Percentiles rank a stretch among this genome's conserved stretches.
Evolutionary conservation across 2,888 invertebrate genomes (phyloP).

Genomic region (Eudasyphora cyanicolor): DNA sequence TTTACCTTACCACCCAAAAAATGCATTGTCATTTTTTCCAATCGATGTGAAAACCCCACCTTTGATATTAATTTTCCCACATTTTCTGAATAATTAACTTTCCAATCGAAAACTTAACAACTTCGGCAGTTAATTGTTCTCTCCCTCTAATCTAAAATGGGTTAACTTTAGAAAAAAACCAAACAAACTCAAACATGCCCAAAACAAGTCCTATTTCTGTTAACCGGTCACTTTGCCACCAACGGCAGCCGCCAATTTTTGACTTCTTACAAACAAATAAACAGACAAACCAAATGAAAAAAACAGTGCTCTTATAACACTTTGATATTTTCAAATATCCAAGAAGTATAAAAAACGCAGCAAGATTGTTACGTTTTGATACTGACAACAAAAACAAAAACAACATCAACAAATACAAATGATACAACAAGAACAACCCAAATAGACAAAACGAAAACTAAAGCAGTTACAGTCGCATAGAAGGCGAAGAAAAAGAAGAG

Average conservation of each 20-base stretch:
- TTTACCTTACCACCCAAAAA: too few relatives aligned
- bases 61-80: too few relatives aligned
- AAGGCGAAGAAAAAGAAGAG: background rate
- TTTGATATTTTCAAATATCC: slow-evolving; percentile 45
- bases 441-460: slow-evolving; percentile 1
- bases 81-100: too few relatives aligned
- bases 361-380: slow-evolving; percentile 56
- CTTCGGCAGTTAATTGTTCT: background rate
- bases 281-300: background rate
- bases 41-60: too few relatives aligned
- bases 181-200: background rate
- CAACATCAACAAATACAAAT: background rate
- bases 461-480: background rate
- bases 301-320: slow-evolving; percentile 23
- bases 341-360: slow-evolving; percentile 28
- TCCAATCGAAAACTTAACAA: too few relatives aligned
- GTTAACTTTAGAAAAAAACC: too few relatives aligned
- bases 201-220: slow-evolving; percentile 26
- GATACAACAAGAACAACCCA: background rate
- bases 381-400: slow-evolving; percentile 19
- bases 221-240: background rate
- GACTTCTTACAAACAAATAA: background rate
- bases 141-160: background rate
- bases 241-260: background rate
- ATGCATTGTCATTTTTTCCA: too few relatives aligned